Percentiles rank a stretch among this genome's conserved stretches.
phyloP scores from a whole-genome alignment of 2,797 vertebrate species.

The Remorina albescens region DNA sequence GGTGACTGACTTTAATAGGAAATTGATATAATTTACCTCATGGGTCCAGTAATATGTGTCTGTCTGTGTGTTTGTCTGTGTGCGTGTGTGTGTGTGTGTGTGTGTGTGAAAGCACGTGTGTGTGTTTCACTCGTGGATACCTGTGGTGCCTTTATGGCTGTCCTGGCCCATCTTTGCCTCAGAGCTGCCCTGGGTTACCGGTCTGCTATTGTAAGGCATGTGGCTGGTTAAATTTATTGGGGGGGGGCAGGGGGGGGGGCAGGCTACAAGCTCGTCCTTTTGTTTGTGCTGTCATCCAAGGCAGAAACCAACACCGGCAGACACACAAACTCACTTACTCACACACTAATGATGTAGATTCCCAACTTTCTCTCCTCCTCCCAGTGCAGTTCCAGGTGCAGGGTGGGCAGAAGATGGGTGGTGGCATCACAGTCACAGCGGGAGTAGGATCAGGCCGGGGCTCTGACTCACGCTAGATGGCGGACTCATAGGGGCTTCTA shows the following conservation, averaged over 20 bases:
- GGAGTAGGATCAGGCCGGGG: conserved; percentile 76
- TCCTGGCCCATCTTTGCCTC: conserved; percentile 59
- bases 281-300: conserved; percentile 76
- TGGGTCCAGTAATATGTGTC: conserved; percentile 18
- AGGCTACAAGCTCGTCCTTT: conserved; percentile 81
- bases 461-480: conserved; percentile 78
- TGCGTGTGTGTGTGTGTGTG: conserved; percentile 27
- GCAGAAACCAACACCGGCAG: conserved; percentile 75
- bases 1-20: conserved; percentile 44
- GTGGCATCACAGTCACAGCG: conserved; percentile 85
- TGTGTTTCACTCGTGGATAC: conserved; percentile 58
- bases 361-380: conserved; percentile 65
- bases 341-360: conserved; percentile 70
- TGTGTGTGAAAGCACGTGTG: conserved; percentile 14
- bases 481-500: conserved; percentile 73
- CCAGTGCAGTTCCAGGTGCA: conserved; percentile 81
- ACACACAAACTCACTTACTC: conserved; percentile 68
- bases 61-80: conserved; percentile 1
- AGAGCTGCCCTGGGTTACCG: conserved; percentile 79
- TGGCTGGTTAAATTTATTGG: conserved; percentile 86
- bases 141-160: conserved; percentile 73
- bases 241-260: conserved; percentile 62
- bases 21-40: conserved; percentile 39
- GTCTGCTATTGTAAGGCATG: conserved; percentile 78
- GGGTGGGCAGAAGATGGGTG: conserved; percentile 84